Base-by-base conservation (phyloP, 2,888 invertebrate species). In the Flexamia atlantica region DNA sequence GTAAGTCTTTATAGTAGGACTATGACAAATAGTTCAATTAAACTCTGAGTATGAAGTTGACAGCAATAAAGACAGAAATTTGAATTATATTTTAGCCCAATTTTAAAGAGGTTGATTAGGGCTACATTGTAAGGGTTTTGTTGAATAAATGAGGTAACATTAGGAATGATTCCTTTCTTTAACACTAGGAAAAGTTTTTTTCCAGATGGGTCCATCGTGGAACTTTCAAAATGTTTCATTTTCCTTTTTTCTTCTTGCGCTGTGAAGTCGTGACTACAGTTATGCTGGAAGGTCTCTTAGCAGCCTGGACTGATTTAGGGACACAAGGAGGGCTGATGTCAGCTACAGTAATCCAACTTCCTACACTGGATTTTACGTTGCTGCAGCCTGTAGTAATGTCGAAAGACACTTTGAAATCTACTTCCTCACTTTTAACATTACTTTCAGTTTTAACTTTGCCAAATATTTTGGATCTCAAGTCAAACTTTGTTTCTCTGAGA, bases 391-490 rank as follows among this genome's bases (percentile, higher is more conserved):
- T 64, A 1, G 12, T 9, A 5, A 17, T 28, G 30, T 64, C 64
- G 30, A 64, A 64, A 64, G 64, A 64, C 30, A 64, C 12, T 30
- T 64, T 30, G 20, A 64, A 64, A 64, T 64, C 28, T 20, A 64
- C 64, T 14, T 30, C 17, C 12, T 28, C 64, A 14, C 17, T 30
- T 28, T 64, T 17, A 28, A 64, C 64, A 10, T 2, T 28, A 14
- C 30, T 12, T 12, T 64, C 64, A 25, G 4, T 30, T 30, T 64
- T 30, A 14, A 14, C 17, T 64, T 28, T 30, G 17, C 64, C 64
- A 64, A 64, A 64, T 17, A 64, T 64, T 28, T 64, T 64, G 30
- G 64, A 64, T 64, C 14, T 64, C 30, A 64, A 30, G 17, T 64
- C 64, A 64, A 53, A 53, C 53, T 53, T 53, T 3, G 20, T 53